Base-by-base conservation (phyloP, 2,797 vertebrate genomes). In the Melanotaenia maccullochi region DNA sequence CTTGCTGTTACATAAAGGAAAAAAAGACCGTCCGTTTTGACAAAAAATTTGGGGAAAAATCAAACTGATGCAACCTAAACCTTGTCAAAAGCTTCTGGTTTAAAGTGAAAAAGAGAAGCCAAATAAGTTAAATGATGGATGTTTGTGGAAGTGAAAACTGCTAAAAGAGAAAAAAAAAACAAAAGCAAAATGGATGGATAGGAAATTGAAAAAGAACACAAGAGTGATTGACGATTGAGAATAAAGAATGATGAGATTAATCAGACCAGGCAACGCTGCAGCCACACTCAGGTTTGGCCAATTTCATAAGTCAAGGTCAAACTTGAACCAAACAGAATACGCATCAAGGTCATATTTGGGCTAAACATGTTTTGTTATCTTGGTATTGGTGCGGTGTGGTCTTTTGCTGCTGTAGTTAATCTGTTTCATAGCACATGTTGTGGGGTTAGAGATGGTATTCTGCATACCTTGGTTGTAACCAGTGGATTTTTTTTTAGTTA, bases 121-220 rank as follows among this genome's bases (percentile, higher is more conserved):
- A 51, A 16, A 58, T 2, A 40, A 13, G 16, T 14, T 51, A 1
- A 38, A 68, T 63, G 24, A 44, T 8, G 13, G 32, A 28, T 13
- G 44, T 24, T 35, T 47, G 25, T 44, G 30, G 57, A 71, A 69
- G 47, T 69, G n/a, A 75, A 78, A 57, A 49, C 40, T 42, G 63
- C 33, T 14, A 55, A 55, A 36, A 35, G 18, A 64, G n/a, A 62
- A 28, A 13, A 59, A 30, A 47, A 5, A 35, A 67, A n/a, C 35
- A 20, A 55, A 57, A 76, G 18, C 12, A 80, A 61, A 42, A 33
- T 33, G 32, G 32, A 33, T 33, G 32, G 32, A 8, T 33, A 33
- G 7, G 32, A 33, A 33, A 33, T 33, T 33, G 3, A 33, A 33
- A 33, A 33, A 33, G 32, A 33, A 33, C 32, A 33, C 32, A 33